Percentiles rank a stretch among this genome's conserved stretches.
Evolutionary conservation across 2,888 invertebrate species (phyloP).

Genomic region (Stegophylla sp.): DNA sequence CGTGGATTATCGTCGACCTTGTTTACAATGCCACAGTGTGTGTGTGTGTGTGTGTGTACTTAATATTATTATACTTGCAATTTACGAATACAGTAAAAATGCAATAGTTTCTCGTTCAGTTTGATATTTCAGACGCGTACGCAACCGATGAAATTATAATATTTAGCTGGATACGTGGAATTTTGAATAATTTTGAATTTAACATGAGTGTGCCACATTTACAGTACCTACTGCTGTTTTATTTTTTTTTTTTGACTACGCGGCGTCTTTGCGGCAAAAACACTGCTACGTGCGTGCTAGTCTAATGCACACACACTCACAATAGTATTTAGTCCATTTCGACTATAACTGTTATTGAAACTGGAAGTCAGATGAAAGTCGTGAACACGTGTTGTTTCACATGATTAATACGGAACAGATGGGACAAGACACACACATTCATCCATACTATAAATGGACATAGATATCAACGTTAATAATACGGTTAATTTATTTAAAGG

Average conservation of each 20-base stretch:
- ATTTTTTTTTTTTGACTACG: not conserved
- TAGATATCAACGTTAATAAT: slow-evolving; percentile 25
- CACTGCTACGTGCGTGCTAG: not conserved
- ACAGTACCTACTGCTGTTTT: not conserved
- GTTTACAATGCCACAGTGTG: slow-evolving; percentile 28
- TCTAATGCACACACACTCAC: not conserved
- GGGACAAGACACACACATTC: slow-evolving; percentile 46
- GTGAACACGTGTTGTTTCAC: slow-evolving; percentile 30
- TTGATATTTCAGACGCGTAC: slow-evolving; percentile 7
- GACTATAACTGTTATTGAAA: slow-evolving; percentile 26
- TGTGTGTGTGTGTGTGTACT: not conserved
- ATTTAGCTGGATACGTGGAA: not conserved
- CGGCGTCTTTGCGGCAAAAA: not conserved
- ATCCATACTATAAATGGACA: slow-evolving; percentile 46
- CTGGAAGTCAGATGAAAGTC: slow-evolving; percentile 48
- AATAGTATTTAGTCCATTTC: slow-evolving; percentile 12
- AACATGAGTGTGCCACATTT: not conserved
- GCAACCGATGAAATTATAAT: not conserved
- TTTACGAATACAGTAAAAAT: not conserved
- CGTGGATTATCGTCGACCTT: slow-evolving; percentile 15
- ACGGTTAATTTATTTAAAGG: slow-evolving; percentile 43
- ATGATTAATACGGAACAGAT: slow-evolving; percentile 58
- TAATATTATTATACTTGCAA: slow-evolving; percentile 32
- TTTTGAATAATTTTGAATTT: not conserved
- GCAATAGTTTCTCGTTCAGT: not conserved